These are phyloP conservation scores for Mesocentrotus franciscanus DNA, from an alignment of 53 echinoderm and acorn worm genomes.

Conservation along the genomic window DNA sequence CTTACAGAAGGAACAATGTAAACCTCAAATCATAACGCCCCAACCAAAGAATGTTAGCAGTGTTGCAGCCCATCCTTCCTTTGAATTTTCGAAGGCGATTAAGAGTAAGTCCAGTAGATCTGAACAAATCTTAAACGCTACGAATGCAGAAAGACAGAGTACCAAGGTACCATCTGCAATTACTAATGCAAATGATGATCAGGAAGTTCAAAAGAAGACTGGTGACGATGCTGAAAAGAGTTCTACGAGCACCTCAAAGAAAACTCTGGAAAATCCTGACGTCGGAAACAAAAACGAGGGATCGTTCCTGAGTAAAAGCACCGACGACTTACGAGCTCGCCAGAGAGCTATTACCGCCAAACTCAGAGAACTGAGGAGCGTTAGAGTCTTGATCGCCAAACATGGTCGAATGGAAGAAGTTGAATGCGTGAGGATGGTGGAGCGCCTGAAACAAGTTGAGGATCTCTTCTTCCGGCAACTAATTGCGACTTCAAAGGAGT, in stretches of 20 bases:
- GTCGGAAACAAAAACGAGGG: neutral
- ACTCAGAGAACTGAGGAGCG: conserved; percentile 53
- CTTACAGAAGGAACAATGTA: neutral
- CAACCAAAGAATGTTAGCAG: neutral
- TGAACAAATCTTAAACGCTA: neutral
- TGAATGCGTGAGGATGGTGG: conserved; percentile 33
- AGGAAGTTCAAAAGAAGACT: neutral
- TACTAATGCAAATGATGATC: neutral
- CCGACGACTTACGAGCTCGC: neutral
- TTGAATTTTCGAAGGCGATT: neutral
- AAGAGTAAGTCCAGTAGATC: neutral
- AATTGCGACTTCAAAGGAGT: conserved; percentile 16
- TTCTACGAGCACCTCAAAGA: neutral
- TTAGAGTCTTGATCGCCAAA: conserved; percentile 42
- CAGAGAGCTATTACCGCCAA: conserved; percentile 34
- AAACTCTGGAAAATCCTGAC: neutral
- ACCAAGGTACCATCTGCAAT: neutral
- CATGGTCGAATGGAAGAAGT: conserved; percentile 44
- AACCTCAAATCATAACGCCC: neutral
- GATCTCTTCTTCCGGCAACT: conserved; percentile 43
- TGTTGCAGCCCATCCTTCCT: neutral
- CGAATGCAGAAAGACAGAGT: neutral
- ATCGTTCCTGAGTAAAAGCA: neutral
- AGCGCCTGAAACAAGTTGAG: conserved; percentile 53
- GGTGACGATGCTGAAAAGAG: neutral